Evolutionary conservation across 2,888 invertebrate genomes (phyloP).

Genomic region (Phymatocera aterrima): DNA sequence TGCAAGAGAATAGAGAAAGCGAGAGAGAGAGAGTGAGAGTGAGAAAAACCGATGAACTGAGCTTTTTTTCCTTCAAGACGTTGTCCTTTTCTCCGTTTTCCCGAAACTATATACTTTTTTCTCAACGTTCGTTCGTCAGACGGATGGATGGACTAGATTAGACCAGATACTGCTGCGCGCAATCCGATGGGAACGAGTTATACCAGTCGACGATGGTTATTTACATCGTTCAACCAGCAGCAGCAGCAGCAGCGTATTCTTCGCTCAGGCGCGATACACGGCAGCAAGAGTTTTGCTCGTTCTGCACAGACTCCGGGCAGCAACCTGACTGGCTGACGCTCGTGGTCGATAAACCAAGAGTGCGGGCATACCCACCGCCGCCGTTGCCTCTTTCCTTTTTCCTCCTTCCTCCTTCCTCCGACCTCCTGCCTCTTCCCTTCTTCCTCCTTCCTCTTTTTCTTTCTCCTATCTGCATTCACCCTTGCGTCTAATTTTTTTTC

Average conservation of each 20-base stretch:
- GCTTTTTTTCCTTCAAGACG: background rate
- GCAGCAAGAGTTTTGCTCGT: constrained; percentile 20
- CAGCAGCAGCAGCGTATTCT: background rate
- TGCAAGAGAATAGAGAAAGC: no score
- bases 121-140: no score
- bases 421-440: background rate
- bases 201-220: constrained; percentile 21
- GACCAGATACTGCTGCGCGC: background rate
- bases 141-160: background rate
- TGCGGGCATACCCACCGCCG: background rate
- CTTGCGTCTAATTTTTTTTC: no score
- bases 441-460: no score
- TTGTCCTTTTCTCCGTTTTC: background rate
- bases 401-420: background rate
- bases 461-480: no score
- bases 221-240: constrained; percentile 35
- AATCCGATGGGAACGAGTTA: constrained; percentile 39
- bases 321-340: constrained; percentile 37
- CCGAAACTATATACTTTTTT: background rate
- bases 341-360: constrained; percentile 42
- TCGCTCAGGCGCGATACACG: constrained; percentile 32
- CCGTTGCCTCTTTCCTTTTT: background rate
- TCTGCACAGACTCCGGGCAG: constrained; percentile 40
- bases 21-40: no score
- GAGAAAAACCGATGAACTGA: no score